These are phyloP conservation scores for Aphrocallistes beatrix DNA, from an alignment of 37 sponge, comb jelly and placozoan species.

Conservation along the genomic window DNA sequence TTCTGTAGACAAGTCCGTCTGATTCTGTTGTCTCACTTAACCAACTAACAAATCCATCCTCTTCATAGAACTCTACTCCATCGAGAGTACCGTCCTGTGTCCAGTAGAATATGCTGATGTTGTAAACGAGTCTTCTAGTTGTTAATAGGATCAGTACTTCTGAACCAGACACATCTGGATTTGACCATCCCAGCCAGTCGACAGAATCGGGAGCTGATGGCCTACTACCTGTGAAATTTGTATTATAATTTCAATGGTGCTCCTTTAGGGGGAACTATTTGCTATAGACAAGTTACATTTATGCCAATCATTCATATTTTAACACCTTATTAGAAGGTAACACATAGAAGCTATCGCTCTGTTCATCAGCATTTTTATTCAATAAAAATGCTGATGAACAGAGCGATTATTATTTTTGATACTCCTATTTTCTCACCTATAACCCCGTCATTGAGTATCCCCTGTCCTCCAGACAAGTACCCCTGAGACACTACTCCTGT, in stretches of 20 bases:
- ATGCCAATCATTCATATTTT: too few species aligned
- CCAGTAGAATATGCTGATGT: background rate
- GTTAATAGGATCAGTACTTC: background rate
- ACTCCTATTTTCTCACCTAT: too few species aligned
- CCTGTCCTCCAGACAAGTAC: background rate
- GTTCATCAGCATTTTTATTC: too few species aligned
- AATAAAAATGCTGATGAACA: too few species aligned
- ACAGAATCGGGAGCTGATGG: background rate
- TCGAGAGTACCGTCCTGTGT: background rate
- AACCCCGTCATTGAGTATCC: background rate
- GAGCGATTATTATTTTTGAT: too few species aligned
- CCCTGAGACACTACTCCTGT: background rate
- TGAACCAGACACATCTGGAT: background rate
- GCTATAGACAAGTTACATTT: too few species aligned
- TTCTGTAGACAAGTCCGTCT: background rate
- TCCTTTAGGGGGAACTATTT: too few species aligned
- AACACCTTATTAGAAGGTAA: too few species aligned
- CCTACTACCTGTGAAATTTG: background rate
- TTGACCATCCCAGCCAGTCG: background rate
- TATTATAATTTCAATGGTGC: background rate
- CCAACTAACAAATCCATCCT: background rate
- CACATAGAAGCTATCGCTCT: too few species aligned
- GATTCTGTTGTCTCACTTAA: background rate
- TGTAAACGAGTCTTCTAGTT: background rate
- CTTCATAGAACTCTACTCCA: background rate